Percentiles rank a stretch among this genome's conserved stretches.
Evolutionary conservation across 1,140 invertebrate genomes (phyloP).

Genomic region (Drosophila trapezifrons): DNA sequence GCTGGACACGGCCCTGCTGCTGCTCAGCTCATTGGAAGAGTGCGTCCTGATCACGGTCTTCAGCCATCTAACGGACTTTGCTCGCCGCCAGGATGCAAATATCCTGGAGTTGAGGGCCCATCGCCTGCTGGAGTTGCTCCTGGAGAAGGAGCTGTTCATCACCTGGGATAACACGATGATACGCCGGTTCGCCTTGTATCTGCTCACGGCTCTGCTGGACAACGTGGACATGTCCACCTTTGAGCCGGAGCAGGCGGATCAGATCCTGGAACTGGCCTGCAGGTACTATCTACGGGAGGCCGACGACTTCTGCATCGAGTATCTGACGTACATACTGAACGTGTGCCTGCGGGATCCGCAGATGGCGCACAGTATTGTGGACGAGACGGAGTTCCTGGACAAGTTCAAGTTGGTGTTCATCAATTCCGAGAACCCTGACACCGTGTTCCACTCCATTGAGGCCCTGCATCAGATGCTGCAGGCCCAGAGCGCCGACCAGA

Average conservation of each 20-base stretch:
- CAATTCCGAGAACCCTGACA: constrained; percentile 72
- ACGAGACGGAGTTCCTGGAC: constrained; percentile 55
- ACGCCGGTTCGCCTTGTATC: constrained; percentile 64
- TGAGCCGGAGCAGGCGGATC: constrained; percentile 40
- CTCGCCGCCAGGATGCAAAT: constrained; percentile 61
- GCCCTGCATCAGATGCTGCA: constrained; percentile 66
- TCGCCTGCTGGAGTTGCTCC: constrained; percentile 53
- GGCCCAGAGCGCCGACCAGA: constrained; percentile 54
- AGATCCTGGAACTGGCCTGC: constrained; percentile 44
- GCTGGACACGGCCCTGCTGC: constrained; percentile 58
- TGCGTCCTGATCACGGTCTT: constrained; percentile 57
- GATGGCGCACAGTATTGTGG: constrained; percentile 49
- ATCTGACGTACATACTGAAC: constrained; percentile 67
- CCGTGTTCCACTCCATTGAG: constrained; percentile 66
- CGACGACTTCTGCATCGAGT: constrained; percentile 76
- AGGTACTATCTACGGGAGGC: constrained; percentile 54
- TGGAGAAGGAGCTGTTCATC: constrained; percentile 66
- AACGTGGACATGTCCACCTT: constrained; percentile 58
- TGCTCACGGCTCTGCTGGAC: constrained; percentile 62
- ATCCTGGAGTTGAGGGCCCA: constrained; percentile 53
- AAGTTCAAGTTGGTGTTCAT: constrained; percentile 60
- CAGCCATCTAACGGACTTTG: constrained; percentile 68
- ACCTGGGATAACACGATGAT: constrained; percentile 50
- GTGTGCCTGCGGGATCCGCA: constrained; percentile 71
- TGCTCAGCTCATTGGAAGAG: constrained; percentile 70